phyloP scores from a whole-genome alignment of 2,888 invertebrate genomes.

The Melinopterus prodromus region DNA sequence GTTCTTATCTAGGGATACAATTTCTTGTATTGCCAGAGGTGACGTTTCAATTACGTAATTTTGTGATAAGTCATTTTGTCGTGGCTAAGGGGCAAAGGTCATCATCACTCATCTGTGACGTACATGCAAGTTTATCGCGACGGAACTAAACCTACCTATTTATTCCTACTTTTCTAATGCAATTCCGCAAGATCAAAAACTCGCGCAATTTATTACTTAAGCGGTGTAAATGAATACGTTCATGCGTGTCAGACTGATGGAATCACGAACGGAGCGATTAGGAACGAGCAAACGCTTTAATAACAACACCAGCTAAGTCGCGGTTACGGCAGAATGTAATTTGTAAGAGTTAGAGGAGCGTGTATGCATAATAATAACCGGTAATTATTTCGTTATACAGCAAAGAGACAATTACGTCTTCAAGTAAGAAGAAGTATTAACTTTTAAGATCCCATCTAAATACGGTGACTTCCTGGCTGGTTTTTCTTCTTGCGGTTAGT shows the following conservation, averaged over 20 bases:
- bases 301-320: background rate
- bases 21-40: too few relatives aligned
- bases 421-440: background rate
- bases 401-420: background rate
- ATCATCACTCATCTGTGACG: too few relatives aligned
- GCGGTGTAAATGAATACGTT: conserved; percentile 4
- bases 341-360: background rate
- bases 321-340: background rate
- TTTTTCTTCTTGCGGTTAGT: background rate
- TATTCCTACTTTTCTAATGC: too few relatives aligned
- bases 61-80: too few relatives aligned
- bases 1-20: too few relatives aligned
- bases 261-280: background rate
- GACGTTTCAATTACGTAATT: too few relatives aligned
- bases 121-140: too few relatives aligned
- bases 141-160: too few relatives aligned
- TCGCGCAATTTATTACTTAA: background rate
- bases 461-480: background rate
- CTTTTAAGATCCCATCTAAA: background rate
- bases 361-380: background rate
- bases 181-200: background rate
- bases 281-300: background rate
- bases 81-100: too few relatives aligned
- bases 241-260: background rate
- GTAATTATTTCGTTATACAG: background rate